Evolutionary conservation across 1,140 invertebrate genomes (phyloP).

Genomic region (Reticulitermes speratus): DNA sequence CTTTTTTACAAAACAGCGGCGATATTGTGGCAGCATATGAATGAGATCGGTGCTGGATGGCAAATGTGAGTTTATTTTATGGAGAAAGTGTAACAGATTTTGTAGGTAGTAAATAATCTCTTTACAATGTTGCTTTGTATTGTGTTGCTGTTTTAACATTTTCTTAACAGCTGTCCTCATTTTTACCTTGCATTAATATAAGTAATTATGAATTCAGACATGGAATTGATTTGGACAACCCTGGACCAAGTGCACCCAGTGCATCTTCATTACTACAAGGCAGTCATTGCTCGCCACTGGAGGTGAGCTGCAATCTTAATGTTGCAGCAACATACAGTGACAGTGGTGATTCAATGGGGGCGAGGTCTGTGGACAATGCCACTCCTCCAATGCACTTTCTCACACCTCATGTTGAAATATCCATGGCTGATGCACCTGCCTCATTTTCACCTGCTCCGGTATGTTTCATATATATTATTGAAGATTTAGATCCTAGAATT

Average conservation of each 20-base stretch:
- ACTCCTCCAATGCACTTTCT: slow-evolving; percentile 87
- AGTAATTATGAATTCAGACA: slow-evolving; percentile 54
- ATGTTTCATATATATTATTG: no score
- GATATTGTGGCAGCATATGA: no score
- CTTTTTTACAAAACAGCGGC: no score
- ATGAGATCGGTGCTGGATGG: no score
- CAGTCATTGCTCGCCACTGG: slow-evolving; percentile 54
- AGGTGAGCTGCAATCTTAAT: slow-evolving; percentile 24
- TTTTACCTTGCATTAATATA: no score
- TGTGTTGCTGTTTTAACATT: no score
- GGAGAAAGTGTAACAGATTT: no score
- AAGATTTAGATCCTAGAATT: no score
- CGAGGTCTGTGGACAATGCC: slow-evolving; percentile 74
- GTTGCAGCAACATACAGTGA: slow-evolving; percentile 69
- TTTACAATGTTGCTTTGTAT: no score
- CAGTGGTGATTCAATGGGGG: slow-evolving; percentile 74
- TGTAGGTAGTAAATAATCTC: no score
- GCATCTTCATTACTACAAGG: slow-evolving; percentile 63
- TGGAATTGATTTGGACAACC: slow-evolving; percentile 85
- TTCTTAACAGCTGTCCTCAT: no score
- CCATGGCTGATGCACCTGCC: slow-evolving; percentile 66
- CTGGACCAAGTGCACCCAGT: slow-evolving; percentile 67
- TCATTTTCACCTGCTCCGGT: slow-evolving; percentile 29
- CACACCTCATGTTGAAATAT: slow-evolving; percentile 86
- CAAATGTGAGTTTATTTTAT: no score